A percentile compares a stretch with the other conserved stretches of the same genome.
phyloP scores from a whole-genome alignment of 2,113 vertebrate species.

The Stigmatopora nigra region DNA sequence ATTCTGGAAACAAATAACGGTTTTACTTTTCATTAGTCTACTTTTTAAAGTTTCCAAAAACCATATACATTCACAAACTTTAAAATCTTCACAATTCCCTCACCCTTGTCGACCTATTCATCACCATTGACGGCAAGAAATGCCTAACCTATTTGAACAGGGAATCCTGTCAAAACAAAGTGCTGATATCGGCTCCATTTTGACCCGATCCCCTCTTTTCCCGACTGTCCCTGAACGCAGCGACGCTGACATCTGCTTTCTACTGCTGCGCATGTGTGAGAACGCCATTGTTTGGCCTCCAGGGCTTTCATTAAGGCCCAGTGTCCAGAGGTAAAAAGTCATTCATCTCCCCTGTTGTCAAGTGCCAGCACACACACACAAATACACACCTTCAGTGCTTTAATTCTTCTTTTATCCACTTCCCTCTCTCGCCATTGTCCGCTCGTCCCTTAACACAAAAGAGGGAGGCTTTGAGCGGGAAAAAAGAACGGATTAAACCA shows the following conservation, averaged over 20 bases:
- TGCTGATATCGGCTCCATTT: too few species aligned
- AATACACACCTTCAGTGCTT: slow-evolving; percentile 5
- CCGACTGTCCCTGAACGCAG: slow-evolving; percentile 7
- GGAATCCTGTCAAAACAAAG: too few species aligned
- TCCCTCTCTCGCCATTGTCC: slow-evolving; percentile 32
- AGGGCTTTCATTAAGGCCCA: slow-evolving; percentile 75
- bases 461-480: slow-evolving; percentile 19
- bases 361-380: slow-evolving; percentile 56
- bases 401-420: slow-evolving; percentile 24
- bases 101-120: too few species aligned
- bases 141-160: too few species aligned
- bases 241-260: background rate
- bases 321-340: slow-evolving; percentile 75
- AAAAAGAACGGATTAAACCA: slow-evolving; percentile 2
- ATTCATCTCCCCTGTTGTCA: slow-evolving; percentile 75
- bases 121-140: too few species aligned
- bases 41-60: too few species aligned
- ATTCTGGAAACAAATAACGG: slow-evolving; percentile 36
- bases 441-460: slow-evolving; percentile 20
- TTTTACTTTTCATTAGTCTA: too few species aligned
- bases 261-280: slow-evolving; percentile 4
- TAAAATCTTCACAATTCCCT: too few species aligned
- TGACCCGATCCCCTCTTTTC: background rate
- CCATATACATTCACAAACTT: too few species aligned
- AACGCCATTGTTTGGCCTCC: too few species aligned